phyloP scores from a whole-genome alignment of 2,113 vertebrate species.

The Phoxinus phoxinus region DNA sequence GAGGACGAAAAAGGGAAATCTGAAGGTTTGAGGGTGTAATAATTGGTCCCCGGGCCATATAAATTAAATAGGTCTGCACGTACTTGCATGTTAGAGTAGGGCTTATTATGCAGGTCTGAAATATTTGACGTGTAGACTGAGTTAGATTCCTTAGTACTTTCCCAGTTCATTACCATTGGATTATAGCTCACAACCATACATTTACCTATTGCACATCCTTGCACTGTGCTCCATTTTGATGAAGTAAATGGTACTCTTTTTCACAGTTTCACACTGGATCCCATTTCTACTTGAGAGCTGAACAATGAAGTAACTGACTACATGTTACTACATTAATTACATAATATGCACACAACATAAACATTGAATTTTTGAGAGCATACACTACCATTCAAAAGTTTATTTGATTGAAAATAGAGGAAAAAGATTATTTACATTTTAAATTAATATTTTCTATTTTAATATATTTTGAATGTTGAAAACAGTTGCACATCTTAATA shows the following conservation, averaged over 20 bases:
- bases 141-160: not conserved
- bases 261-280: not conserved
- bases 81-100: conserved; percentile 40
- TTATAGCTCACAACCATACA: not conserved
- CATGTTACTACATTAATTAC: not conserved
- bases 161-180: not conserved
- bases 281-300: not conserved
- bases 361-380: not conserved
- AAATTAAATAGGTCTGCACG: not conserved
- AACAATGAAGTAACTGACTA: not conserved
- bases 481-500: too few relatives aligned
- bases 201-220: not conserved
- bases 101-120: not conserved
- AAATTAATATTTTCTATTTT: not conserved
- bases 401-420: not conserved
- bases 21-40: conserved; percentile 60
- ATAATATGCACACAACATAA: not conserved
- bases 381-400: not conserved
- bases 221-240: not conserved
- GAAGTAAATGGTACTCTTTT: not conserved
- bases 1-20: conserved; percentile 45
- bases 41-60: not conserved
- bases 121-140: not conserved
- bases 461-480: not conserved
- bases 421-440: not conserved